Evolutionary conservation across 2,888 invertebrate genomes (phyloP).

Genomic region (Antheraea yamamai): DNA sequence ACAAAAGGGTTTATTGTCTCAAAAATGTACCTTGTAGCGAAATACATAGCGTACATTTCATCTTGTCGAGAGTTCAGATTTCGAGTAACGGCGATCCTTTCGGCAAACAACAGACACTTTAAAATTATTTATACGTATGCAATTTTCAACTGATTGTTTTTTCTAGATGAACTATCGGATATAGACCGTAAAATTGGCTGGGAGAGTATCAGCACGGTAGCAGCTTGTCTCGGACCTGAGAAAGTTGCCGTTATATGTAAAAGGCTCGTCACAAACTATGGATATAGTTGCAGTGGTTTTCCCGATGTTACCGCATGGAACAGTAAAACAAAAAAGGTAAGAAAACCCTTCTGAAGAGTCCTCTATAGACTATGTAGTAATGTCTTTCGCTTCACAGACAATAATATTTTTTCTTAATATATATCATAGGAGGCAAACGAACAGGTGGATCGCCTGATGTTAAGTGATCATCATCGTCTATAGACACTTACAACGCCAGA

Average conservation of each 20-base stretch:
- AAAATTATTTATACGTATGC: not conserved
- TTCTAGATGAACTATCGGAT: conserved; percentile 58
- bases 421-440: too few species aligned
- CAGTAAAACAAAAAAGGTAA: conserved; percentile 70
- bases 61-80: too few species aligned
- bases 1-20: too few species aligned
- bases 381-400: not conserved
- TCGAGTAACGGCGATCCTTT: too few species aligned
- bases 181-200: conserved; percentile 46
- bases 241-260: conserved; percentile 81
- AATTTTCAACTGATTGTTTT: not conserved
- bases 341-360: not conserved
- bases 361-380: too few species aligned
- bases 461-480: too few species aligned
- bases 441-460: too few species aligned
- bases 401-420: too few species aligned
- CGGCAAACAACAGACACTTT: not conserved
- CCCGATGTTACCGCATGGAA: conserved; percentile 94
- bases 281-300: conserved; percentile 87
- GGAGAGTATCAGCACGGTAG: conserved; percentile 61
- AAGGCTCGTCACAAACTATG: conserved; percentile 82
- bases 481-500: too few species aligned
- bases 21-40: too few species aligned
- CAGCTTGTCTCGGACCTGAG: conserved; percentile 78
- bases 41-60: too few species aligned